These are phyloP conservation scores for Mythimna pallens DNA, from an alignment of 2,888 invertebrate species.

Conservation along the genomic window DNA sequence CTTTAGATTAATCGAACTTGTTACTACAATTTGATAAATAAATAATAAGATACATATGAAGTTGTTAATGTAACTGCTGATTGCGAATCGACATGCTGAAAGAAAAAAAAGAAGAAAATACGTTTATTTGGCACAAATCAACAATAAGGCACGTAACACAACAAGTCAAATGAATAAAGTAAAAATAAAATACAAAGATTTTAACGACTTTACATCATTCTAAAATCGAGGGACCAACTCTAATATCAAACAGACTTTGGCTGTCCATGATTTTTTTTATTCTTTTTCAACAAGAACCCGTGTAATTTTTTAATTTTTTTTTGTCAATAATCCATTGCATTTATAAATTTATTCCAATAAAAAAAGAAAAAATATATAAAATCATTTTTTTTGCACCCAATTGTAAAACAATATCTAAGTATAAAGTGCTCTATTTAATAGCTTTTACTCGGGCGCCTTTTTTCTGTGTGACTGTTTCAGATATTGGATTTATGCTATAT, in stretches of 20 bases:
- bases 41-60: background rate
- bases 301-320: background rate
- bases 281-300: slow-evolving; percentile 3
- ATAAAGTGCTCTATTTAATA: no score
- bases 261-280: background rate
- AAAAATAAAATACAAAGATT: no score
- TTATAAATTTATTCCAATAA: background rate
- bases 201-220: background rate
- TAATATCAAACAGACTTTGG: background rate
- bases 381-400: background rate
- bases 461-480: background rate
- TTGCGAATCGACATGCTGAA: background rate
- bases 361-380: background rate
- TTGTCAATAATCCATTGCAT: background rate
- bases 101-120: background rate
- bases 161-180: no score
- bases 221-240: background rate
- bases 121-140: no score
- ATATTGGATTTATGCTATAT: slow-evolving; percentile 7
- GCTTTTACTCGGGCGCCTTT: background rate
- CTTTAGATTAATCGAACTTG: slow-evolving; percentile 20
- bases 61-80: slow-evolving; percentile 2
- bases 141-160: no score
- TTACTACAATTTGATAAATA: slow-evolving; percentile 22
- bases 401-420: no score